Conservation (phyloP, 2,113 vertebrate genomes). For the Leptodactylus fuscus region DNA sequence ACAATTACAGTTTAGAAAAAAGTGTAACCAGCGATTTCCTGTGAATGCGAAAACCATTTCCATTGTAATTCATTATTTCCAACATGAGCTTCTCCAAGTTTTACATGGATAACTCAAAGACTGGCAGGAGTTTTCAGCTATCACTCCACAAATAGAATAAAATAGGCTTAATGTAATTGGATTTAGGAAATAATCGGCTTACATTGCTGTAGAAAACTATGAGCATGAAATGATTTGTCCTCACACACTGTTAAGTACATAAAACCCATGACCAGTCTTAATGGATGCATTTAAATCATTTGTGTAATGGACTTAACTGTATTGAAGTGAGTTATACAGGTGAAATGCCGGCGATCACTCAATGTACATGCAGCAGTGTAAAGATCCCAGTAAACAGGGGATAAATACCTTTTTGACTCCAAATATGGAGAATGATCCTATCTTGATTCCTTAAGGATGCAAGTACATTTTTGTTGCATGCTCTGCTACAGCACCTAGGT, state of each 20-base stretch:
- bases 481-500: too few species aligned
- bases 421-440: too few species aligned
- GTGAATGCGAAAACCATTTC: too few species aligned
- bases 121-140: slow-evolving; percentile 44
- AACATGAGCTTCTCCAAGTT: too few species aligned
- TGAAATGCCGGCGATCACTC: background rate
- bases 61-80: too few species aligned
- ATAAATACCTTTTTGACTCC: too few species aligned
- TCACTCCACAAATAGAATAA: slow-evolving; percentile 58
- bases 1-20: too few species aligned
- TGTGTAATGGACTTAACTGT: background rate
- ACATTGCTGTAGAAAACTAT: slow-evolving; percentile 41
- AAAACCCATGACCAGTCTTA: slow-evolving; percentile 35
- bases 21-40: too few species aligned
- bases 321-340: background rate
- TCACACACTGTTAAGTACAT: slow-evolving; percentile 43
- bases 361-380: background rate
- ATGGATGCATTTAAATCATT: slow-evolving; percentile 22
- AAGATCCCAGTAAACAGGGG: too few species aligned
- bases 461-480: too few species aligned
- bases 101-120: background rate
- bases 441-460: too few species aligned
- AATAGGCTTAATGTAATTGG: slow-evolving; percentile 59
- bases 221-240: slow-evolving; percentile 58
- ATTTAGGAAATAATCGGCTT: slow-evolving; percentile 56